Conservation (phyloP, 2,113 vertebrate genomes). For the Alethe diademata region DNA sequence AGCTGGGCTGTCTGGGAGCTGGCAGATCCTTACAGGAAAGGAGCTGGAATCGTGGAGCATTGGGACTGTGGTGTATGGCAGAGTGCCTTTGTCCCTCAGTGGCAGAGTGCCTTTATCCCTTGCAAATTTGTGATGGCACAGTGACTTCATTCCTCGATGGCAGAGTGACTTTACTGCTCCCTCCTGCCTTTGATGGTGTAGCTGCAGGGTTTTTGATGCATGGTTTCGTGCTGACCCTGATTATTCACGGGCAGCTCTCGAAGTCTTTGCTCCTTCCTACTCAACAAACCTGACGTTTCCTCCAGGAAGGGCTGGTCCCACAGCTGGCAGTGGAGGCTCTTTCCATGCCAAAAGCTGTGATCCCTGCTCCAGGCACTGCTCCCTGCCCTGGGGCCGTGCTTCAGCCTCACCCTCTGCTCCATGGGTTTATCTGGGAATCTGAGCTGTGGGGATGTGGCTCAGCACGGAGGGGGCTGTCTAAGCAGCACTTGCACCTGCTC, state of each 20-base stretch:
- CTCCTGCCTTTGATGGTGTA: not conserved
- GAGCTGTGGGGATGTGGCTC: not conserved
- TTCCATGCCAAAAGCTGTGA: not conserved
- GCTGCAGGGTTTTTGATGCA: not conserved
- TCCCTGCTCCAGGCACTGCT: not conserved
- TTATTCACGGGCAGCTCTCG: not conserved
- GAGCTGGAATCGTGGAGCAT: fast-evolving
- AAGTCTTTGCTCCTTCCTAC: not conserved
- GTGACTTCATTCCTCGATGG: not conserved
- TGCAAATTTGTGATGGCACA: not conserved
- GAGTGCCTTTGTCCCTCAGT: not conserved
- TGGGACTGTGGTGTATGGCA: not conserved
- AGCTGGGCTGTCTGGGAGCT: not conserved
- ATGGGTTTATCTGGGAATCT: not conserved
- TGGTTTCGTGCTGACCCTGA: not conserved
- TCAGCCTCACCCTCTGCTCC: fast-evolving
- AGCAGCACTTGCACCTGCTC: not conserved
- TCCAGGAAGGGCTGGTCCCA: not conserved
- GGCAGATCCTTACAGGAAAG: not conserved
- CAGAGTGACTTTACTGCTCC: conserved; percentile 1
- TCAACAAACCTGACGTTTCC: not conserved
- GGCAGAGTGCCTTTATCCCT: not conserved
- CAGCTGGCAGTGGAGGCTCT: not conserved
- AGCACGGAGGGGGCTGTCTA: fast-evolving
- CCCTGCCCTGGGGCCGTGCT: fast-evolving